Evolutionary conservation across 2,888 invertebrate species (phyloP).

Genomic region (Palloptera scutellata): DNA sequence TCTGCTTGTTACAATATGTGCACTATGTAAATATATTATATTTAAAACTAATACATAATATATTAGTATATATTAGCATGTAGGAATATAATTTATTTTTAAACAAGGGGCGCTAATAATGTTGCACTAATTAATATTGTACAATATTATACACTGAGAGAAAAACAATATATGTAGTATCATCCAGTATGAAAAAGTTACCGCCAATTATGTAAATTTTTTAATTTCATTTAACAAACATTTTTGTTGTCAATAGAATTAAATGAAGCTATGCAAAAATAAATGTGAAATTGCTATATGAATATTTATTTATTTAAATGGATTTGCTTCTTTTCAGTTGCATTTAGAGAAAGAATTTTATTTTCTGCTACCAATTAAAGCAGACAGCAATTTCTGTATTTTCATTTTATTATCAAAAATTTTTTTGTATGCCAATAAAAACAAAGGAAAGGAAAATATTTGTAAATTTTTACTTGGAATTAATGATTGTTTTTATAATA

Average conservation of each 20-base stretch:
- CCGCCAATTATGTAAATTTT: too few relatives aligned
- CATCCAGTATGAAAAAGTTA: not conserved
- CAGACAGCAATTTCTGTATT: not conserved
- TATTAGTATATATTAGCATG: not conserved
- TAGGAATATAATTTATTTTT: conserved; percentile 14
- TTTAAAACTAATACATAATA: not conserved
- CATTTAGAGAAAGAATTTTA: too few relatives aligned
- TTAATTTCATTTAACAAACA: too few relatives aligned
- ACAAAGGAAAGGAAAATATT: not conserved
- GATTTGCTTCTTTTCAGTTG: too few relatives aligned
- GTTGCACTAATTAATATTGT: not conserved
- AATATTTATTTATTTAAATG: too few relatives aligned
- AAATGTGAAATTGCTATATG: too few relatives aligned
- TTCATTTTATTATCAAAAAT: conserved; percentile 7
- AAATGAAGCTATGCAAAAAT: too few relatives aligned
- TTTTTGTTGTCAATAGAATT: too few relatives aligned
- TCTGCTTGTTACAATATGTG: conserved; percentile 6
- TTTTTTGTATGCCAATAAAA: not conserved
- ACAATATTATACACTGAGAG: not conserved
- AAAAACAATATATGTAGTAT: not conserved
- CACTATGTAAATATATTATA: conserved; percentile 7
- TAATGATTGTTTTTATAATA: not conserved
- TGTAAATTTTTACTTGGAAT: conserved; percentile 15
- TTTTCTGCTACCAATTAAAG: too few relatives aligned
- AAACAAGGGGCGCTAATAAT: not conserved